phyloP scores from a whole-genome alignment of 2,113 vertebrate genomes.

The Notarius lentiginosus region DNA sequence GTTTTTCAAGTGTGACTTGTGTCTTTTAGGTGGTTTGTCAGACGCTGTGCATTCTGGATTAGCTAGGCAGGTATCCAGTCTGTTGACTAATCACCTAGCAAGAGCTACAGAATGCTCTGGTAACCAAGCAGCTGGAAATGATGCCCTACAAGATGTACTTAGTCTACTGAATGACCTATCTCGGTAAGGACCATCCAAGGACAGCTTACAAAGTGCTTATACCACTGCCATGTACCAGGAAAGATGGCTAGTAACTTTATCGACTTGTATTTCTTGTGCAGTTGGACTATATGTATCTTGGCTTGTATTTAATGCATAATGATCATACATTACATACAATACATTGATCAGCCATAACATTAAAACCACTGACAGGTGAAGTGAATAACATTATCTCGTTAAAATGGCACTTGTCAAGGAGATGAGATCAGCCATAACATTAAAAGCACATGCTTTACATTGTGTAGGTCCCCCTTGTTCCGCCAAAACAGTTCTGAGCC shows the following conservation, averaged over 20 bases:
- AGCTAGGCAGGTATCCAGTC: constrained; percentile 93
- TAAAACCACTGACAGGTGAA: no score
- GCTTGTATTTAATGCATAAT: background rate
- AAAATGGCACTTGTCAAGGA: no score
- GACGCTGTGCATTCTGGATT: constrained; percentile 95
- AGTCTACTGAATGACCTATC: constrained; percentile 97
- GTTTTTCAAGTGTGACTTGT: background rate
- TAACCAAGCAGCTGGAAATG: constrained; percentile 96
- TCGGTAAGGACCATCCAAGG: constrained; percentile 71
- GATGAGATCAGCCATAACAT: no score
- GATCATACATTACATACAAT: no score
- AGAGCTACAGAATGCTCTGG: constrained; percentile 95
- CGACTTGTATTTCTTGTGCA: background rate
- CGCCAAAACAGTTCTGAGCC: no score
- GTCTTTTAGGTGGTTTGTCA: constrained; percentile 82
- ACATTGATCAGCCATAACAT: no score
- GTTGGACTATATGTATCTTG: background rate
- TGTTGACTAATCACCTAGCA: constrained; percentile 94
- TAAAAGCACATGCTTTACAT: no score
- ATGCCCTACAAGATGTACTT: constrained; percentile 93
- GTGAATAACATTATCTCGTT: no score
- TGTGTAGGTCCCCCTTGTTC: no score
- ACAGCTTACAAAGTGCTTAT: background rate
- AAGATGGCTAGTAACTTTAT: background rate
- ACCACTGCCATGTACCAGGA: background rate